phyloP scores from a whole-genome alignment of 2,888 invertebrate species.

The Thecophora atra region DNA sequence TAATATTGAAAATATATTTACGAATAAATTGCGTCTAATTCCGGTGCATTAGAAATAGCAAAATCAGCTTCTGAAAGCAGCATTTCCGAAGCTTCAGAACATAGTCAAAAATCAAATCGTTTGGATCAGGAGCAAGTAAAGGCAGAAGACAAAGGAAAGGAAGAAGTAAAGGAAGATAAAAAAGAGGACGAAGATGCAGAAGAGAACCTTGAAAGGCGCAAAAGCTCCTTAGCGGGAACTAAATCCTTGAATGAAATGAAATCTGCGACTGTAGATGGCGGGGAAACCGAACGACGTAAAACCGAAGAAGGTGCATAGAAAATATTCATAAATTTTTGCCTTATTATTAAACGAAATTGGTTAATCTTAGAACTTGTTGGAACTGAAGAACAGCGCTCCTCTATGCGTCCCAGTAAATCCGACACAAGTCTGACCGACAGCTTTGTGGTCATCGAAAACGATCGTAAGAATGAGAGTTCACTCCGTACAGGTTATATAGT shows the following conservation, averaged over 20 bases:
- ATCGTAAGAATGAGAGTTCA: constrained; percentile 62
- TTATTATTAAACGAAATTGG: not conserved
- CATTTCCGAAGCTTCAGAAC: constrained; percentile 79
- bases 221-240: constrained; percentile 63
- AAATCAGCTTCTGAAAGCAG: constrained; percentile 92
- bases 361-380: constrained; percentile 18
- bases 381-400: constrained; percentile 68
- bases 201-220: constrained; percentile 52
- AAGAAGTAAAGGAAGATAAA: not conserved
- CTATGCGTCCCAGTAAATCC: constrained; percentile 86
- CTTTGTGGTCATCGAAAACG: constrained; percentile 79
- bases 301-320: constrained; percentile 54
- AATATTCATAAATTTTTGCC: too few species aligned
- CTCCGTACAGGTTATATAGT: constrained; percentile 63
- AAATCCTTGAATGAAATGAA: constrained; percentile 66
- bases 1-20: constrained; percentile 47
- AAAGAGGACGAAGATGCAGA: constrained; percentile 12
- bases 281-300: constrained; percentile 38
- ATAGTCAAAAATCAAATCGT: constrained; percentile 51
- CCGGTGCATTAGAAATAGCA: constrained; percentile 67
- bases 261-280: constrained; percentile 59
- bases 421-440: constrained; percentile 91
- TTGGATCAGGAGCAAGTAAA: not conserved
- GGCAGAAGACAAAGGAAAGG: not conserved
- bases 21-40: not conserved